Base-by-base conservation (phyloP, 2,888 invertebrate genomes). In the Nomada fabriciana region DNA sequence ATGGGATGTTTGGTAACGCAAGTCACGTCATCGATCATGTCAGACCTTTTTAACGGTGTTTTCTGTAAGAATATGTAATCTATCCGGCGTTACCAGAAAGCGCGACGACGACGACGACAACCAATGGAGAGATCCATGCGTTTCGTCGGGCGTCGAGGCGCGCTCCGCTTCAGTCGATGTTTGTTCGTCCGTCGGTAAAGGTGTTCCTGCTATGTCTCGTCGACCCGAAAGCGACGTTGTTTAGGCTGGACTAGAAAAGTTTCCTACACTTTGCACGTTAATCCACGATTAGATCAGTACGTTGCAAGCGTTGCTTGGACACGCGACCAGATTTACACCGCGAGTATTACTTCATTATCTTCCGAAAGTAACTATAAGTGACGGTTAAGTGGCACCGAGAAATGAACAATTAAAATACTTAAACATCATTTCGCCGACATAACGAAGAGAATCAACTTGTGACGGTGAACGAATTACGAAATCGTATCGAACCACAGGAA, bases 91-190 rank as follows among this genome's bases (percentile, higher is more conserved):
- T 80, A 84, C 80, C 85, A 82, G 78, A 60, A 77, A 72, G 71
- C 76, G 68, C 43, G 77, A 36, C 36, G 36, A 36, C 29, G 29
- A 29, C 36, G 36, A 36, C 69, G 77, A 61, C 74, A 65, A 61
- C 69, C 75, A 79, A 72, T 84, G 68, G 80, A 65, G 76, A 68
- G 78, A 71, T 84, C 74, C 69, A 81, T 76, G 84, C 72, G 76
- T 86, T 65, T 71, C 53, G 60, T 76, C 59, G 59, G 69, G 70
- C 82, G 76, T 61, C 63, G 84, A 69, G 72, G 63, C 76, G 82
- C 79, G 76, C 72, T 50, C 72, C 71, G 75, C 65, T 78, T 87
- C 84, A 87, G 87, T 87, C 87, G 81, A 76, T 76, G 86, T 79
- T 84, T 77, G 84, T 60, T 73, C 82, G 86, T 68, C 75, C 59